Base-by-base conservation (phyloP, 2,113 vertebrate genomes). In the Campylomormyrus numenius region DNA sequence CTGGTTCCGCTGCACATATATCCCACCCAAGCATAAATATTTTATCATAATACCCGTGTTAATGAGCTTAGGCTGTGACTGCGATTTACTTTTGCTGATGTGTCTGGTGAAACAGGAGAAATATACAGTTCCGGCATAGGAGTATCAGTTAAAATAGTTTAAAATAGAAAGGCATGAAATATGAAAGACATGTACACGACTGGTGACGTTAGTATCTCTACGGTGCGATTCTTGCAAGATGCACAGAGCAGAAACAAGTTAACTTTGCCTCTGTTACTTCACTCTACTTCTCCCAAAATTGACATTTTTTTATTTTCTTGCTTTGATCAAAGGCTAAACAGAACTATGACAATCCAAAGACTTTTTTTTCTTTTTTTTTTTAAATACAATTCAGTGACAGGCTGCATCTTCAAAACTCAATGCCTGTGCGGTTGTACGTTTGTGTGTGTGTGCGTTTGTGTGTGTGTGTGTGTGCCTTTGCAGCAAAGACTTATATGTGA, bases 291-390 rank as follows among this genome's bases (percentile, higher is more conserved):
- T 96, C 92, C 91, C 88, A 92, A 95, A 96, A 95, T 94, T 95
- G 94, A 96, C 94, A 94, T 77, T 77, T 77, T 74, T 80, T 80
- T 42, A 94, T 94, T 93, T 94, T 87, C 19, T 94, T 92, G 88
- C 94, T 95, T 93, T 96, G 96, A 96, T 96, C 95, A 96, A 95
- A 96, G 94, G 93, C 91, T 92, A 94, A 95, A 96, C 93, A 93
- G 91, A 88, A 93, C 91, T 90, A 92, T 92, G 94, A 94, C 93
- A 93, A 93, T 94, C 93, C 92, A 92, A 94, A 94, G 94, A 91
- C 93, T 31, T 70, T 70, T 56, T 92, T 50, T 13, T 92, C 0
- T 49, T 49, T 49, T 50, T 94, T 94, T 92, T 56, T 56, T 93
- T 94, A 95, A 95, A 93, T 91, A 92, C 94, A 93, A 95, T 94